phyloP scores from a whole-genome alignment of 2,797 vertebrate species.

The Acanthornis magna region DNA sequence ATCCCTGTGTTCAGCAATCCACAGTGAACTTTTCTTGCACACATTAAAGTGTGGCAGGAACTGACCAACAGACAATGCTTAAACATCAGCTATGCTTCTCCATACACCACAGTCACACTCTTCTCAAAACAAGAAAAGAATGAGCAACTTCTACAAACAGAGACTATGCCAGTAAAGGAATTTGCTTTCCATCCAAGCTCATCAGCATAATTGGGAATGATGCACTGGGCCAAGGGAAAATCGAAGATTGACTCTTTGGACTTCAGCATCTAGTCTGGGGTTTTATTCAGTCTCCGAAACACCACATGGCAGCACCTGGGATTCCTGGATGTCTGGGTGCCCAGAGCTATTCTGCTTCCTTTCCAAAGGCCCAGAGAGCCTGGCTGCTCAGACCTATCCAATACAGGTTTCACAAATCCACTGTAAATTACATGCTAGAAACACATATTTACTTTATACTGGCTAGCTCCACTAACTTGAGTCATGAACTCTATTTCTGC shows the following conservation, averaged over 20 bases:
- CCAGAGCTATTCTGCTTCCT: neutral
- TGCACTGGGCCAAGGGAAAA: neutral
- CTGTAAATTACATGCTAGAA: neutral
- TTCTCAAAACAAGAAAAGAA: neutral
- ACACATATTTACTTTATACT: neutral
- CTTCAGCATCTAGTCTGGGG: neutral
- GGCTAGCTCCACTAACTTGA: neutral
- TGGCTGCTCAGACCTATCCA: neutral
- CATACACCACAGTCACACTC: neutral
- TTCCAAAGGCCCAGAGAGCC: neutral
- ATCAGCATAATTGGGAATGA: neutral
- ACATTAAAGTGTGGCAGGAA: neutral
- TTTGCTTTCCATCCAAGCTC: neutral
- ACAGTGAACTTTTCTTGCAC: neutral
- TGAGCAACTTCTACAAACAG: neutral
- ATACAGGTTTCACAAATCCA: neutral
- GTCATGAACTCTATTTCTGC: neutral
- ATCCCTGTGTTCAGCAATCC: neutral
- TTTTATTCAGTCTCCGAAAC: neutral
- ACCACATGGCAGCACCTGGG: fast-evolving
- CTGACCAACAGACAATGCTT: neutral
- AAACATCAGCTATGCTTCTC: neutral
- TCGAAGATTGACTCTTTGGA: fast-evolving
- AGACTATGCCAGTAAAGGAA: neutral
- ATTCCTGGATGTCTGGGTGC: neutral